phyloP scores from a whole-genome alignment of 2,888 invertebrate species.

The Drosophila aldrichi region DNA sequence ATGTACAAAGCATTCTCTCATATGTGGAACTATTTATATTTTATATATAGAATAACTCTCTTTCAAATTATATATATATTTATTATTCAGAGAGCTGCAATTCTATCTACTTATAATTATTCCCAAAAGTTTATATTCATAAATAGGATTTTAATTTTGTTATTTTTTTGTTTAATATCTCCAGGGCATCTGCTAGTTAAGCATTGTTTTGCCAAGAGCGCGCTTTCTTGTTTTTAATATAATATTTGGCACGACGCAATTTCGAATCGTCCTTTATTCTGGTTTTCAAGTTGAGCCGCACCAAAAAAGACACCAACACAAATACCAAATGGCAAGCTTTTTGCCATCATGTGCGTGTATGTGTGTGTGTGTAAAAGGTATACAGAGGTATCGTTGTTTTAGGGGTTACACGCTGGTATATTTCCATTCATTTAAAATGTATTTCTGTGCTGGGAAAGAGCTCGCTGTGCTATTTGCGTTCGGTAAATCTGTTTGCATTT shows the following conservation, averaged over 20 bases:
- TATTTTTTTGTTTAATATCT: not conserved
- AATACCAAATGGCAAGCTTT: conserved; percentile 52
- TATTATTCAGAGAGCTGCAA: too few species aligned
- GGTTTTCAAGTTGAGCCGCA: conserved; percentile 41
- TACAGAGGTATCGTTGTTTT: conserved; percentile 34
- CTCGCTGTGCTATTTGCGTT: conserved; percentile 13
- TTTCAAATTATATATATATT: too few species aligned
- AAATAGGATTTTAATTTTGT: too few species aligned
- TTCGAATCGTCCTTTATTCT: conserved; percentile 63
- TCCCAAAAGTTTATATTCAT: too few species aligned
- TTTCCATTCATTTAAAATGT: conserved; percentile 75
- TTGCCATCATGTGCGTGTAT: not conserved
- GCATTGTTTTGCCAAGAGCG: too few species aligned
- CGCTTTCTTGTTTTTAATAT: conserved; percentile 42
- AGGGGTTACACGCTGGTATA: conserved; percentile 45
- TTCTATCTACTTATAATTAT: too few species aligned
- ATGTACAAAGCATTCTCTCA: too few species aligned
- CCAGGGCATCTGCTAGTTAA: conserved; percentile 31
- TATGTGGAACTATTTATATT: too few species aligned
- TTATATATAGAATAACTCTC: too few species aligned
- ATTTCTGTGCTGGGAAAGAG: conserved; percentile 31
- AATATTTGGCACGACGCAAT: conserved; percentile 74
- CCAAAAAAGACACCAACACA: conserved; percentile 42
- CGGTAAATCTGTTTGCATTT: conserved; percentile 16
- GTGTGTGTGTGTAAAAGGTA: conserved; percentile 19